phyloP scores from a whole-genome alignment of 2,797 vertebrate species.

The Lophotriccus pileatus region DNA sequence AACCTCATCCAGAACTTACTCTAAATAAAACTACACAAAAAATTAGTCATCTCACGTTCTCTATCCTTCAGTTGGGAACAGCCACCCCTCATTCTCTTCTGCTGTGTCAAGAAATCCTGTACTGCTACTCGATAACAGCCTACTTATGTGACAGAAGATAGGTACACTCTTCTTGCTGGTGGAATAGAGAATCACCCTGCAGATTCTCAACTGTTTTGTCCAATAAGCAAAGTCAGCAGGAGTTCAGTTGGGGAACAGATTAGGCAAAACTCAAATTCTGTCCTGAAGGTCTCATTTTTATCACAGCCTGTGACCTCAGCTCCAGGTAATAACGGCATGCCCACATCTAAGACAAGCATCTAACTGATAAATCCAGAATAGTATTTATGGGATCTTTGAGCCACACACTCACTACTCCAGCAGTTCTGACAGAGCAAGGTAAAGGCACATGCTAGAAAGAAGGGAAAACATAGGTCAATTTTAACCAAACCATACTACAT shows the following conservation, averaged over 20 bases:
- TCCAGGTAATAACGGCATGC: background rate
- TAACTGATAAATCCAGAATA: background rate
- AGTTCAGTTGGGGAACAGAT: background rate
- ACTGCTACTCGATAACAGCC: background rate
- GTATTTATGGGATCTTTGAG: background rate
- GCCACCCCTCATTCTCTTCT: background rate
- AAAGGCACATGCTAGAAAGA: background rate
- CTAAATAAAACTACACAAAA: background rate
- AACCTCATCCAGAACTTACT: background rate
- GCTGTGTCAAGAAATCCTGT: background rate
- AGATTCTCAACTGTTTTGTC: background rate
- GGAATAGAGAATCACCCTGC: background rate
- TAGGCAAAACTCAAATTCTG: background rate
- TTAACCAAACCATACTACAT: background rate
- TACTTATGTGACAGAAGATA: background rate
- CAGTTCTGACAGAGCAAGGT: background rate
- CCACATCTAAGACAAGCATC: background rate
- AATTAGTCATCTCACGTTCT: background rate
- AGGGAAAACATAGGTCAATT: background rate
- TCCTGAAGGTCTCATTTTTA: background rate
- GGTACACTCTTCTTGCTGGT: background rate
- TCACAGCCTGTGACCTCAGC: background rate
- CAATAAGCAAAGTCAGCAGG: background rate
- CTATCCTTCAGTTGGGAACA: background rate
- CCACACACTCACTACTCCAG: background rate